Percentiles rank a stretch among this genome's conserved stretches.
phyloP scores from a whole-genome alignment of 2,113 vertebrate genomes.

The Hystrix cristata region DNA sequence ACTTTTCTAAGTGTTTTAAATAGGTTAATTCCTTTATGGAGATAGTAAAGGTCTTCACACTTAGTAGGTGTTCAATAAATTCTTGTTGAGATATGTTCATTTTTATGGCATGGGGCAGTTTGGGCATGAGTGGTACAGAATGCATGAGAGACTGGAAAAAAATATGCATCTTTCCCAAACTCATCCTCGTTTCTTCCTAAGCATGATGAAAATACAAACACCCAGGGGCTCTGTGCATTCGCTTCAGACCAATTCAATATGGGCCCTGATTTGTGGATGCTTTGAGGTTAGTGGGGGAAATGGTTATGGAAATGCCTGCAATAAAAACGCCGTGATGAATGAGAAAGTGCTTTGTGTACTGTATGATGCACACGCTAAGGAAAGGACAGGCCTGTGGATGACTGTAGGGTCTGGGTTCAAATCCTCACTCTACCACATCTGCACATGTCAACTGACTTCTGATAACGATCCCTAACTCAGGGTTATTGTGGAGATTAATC shows the following conservation, averaged over 20 bases:
- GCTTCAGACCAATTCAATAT: background rate
- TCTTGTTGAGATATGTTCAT: background rate
- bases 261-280: background rate
- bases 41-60: constrained; percentile 13
- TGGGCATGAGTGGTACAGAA: background rate
- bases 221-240: background rate
- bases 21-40: background rate
- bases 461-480: background rate
- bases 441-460: background rate
- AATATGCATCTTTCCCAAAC: background rate
- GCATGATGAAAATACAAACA: background rate
- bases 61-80: background rate
- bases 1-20: background rate
- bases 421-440: background rate
- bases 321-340: background rate
- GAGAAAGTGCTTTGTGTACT: background rate
- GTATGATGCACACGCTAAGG: background rate
- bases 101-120: background rate
- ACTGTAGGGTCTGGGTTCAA: background rate
- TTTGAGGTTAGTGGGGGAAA: background rate
- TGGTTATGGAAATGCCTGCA: background rate
- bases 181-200: background rate
- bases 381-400: background rate
- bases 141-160: background rate
- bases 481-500: background rate